phyloP scores from a whole-genome alignment of 2,888 invertebrate genomes.

The Bellardia pandia region DNA sequence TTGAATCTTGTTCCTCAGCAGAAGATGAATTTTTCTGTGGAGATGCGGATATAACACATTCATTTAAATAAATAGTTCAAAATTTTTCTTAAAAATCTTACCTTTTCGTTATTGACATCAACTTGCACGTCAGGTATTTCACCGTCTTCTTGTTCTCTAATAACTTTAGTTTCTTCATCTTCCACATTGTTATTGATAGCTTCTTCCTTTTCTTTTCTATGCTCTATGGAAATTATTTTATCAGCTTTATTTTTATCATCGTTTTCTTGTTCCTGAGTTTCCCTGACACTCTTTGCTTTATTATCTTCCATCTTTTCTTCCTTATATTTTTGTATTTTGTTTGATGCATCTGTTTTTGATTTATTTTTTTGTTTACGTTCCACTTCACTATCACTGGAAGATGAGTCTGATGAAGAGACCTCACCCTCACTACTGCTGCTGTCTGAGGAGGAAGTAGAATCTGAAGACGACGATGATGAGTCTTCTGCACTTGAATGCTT shows the following conservation, averaged over 20 bases:
- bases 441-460: constrained; percentile 25
- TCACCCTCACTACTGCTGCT: constrained; percentile 50
- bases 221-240: not conserved
- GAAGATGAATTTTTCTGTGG: constrained; percentile 18
- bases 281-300: not conserved
- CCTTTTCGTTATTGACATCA: constrained; percentile 16
- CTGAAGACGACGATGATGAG: constrained; percentile 69
- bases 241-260: not conserved
- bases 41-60: not conserved
- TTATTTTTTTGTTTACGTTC: constrained; percentile 32
- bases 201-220: not conserved
- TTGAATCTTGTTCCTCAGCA: not conserved
- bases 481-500: constrained; percentile 52
- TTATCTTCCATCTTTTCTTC: not conserved
- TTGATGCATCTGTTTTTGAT: not conserved
- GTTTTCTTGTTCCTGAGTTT: not conserved
- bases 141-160: constrained; percentile 33
- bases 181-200: not conserved
- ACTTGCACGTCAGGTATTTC: constrained; percentile 24
- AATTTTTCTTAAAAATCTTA: constrained; percentile 3
- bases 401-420: constrained; percentile 54
- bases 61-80: not conserved
- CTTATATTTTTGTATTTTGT: not conserved
- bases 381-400: constrained; percentile 41
- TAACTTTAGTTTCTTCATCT: not conserved